These are phyloP conservation scores for Plotosus lineatus DNA, from an alignment of 2,113 vertebrate genomes.

Conservation along the genomic window DNA sequence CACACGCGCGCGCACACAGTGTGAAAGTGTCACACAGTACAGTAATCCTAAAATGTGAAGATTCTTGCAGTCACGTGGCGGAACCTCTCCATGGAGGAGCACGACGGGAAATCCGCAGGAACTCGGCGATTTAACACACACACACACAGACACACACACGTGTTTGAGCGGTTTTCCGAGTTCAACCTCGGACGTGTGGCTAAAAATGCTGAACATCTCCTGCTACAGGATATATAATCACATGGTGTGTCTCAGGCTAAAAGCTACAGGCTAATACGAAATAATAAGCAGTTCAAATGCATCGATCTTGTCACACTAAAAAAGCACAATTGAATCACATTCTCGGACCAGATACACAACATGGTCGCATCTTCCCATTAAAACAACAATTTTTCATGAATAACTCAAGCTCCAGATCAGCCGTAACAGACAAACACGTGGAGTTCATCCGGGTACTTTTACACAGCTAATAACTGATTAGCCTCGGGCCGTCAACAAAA, in stretches of 20 bases:
- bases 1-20: background rate
- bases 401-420: background rate
- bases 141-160: background rate
- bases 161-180: background rate
- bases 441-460: constrained; percentile 56
- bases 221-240: background rate
- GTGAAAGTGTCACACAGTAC: background rate
- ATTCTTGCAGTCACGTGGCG: background rate
- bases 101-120: background rate
- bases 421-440: constrained; percentile 68
- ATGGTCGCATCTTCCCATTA: no score
- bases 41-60: background rate
- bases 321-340: no score
- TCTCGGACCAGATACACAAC: background rate
- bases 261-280: constrained; percentile 19
- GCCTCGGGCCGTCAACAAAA: no score
- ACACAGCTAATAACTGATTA: background rate
- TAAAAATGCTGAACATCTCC: background rate
- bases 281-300: background rate
- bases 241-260: background rate
- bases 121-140: background rate
- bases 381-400: background rate
- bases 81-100: background rate
- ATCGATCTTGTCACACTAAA: background rate
- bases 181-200: no score